These are phyloP conservation scores for Pollimyrus isidori DNA, from an alignment of 2,113 vertebrate species.

Conservation along the genomic window DNA sequence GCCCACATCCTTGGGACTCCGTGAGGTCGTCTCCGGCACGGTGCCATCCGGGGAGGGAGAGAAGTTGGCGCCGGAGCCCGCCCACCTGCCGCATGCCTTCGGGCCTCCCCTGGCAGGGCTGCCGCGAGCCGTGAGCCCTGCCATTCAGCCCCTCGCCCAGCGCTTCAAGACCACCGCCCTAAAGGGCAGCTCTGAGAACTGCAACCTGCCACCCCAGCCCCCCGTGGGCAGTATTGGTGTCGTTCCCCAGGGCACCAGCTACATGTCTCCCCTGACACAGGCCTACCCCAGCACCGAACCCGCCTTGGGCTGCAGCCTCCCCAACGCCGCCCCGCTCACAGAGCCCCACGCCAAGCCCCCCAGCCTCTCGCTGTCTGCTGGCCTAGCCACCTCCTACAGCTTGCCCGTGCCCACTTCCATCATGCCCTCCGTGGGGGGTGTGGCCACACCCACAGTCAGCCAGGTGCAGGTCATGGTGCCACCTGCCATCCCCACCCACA, in stretches of 20 bases:
- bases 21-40: slow-evolving; percentile 47
- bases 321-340: slow-evolving; percentile 65
- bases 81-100: slow-evolving; percentile 56
- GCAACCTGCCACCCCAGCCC: slow-evolving; percentile 55
- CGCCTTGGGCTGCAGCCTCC: slow-evolving; percentile 42
- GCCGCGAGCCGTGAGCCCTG: slow-evolving; percentile 53
- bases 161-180: slow-evolving; percentile 67
- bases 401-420: slow-evolving; percentile 58
- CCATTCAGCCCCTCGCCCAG: slow-evolving; percentile 70
- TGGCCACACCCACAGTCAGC: slow-evolving; percentile 51
- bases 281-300: slow-evolving; percentile 61
- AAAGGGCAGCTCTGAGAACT: slow-evolving; percentile 54
- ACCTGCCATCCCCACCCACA: slow-evolving; percentile 76
- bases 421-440: slow-evolving; percentile 55
- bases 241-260: slow-evolving; percentile 67
- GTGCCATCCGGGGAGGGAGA: slow-evolving; percentile 52
- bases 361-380: slow-evolving; percentile 65
- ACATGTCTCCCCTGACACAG: slow-evolving; percentile 31
- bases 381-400: slow-evolving; percentile 59
- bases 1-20: slow-evolving; percentile 56
- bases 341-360: slow-evolving; percentile 71
- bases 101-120: slow-evolving; percentile 58
- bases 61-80: slow-evolving; percentile 63
- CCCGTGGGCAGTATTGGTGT: slow-evolving; percentile 58
- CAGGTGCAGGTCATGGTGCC: slow-evolving; percentile 65